Percentiles rank a stretch among this genome's conserved stretches.
Evolutionary conservation across 2,888 invertebrate genomes (phyloP).

Genomic region (Ischnus inquisitorius): DNA sequence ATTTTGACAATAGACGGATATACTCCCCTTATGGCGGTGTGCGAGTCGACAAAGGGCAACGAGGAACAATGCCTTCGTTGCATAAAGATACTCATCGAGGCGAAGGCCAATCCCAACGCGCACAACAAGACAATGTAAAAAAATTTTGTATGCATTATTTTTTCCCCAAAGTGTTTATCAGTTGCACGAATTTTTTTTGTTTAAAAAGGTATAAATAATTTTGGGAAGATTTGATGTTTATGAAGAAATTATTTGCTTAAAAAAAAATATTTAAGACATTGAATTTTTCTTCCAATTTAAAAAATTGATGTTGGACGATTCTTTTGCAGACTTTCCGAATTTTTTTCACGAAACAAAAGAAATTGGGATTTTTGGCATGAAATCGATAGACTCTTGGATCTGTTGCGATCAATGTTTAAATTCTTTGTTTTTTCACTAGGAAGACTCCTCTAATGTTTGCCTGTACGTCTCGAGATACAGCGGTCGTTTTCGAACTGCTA

Average conservation of each 20-base stretch:
- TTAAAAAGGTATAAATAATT: too few relatives aligned
- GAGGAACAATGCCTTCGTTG: constrained; percentile 85
- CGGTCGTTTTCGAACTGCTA: constrained; percentile 87
- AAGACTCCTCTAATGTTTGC: constrained; percentile 89
- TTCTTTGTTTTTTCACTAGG: constrained; percentile 82
- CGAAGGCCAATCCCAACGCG: constrained; percentile 87
- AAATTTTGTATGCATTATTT: background rate
- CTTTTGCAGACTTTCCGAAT: too few relatives aligned
- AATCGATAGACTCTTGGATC: background rate
- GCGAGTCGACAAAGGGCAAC: constrained; percentile 86
- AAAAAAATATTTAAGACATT: too few relatives aligned
- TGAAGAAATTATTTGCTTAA: too few relatives aligned
- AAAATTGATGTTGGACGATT: too few relatives aligned
- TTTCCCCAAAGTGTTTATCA: too few relatives aligned
- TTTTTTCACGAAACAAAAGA: too few relatives aligned
- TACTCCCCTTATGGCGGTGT: constrained; percentile 89
- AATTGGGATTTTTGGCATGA: constrained; percentile 21
- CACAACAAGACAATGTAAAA: constrained; percentile 85
- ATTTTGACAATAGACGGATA: constrained; percentile 86
- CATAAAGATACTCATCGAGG: constrained; percentile 86
- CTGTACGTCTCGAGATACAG: constrained; percentile 86
- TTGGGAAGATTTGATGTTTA: too few relatives aligned
- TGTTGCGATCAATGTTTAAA: background rate
- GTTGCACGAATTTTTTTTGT: background rate
- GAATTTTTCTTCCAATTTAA: too few relatives aligned